Base-by-base conservation (phyloP, 2,797 vertebrate species). In the Neostethus bicornis region DNA sequence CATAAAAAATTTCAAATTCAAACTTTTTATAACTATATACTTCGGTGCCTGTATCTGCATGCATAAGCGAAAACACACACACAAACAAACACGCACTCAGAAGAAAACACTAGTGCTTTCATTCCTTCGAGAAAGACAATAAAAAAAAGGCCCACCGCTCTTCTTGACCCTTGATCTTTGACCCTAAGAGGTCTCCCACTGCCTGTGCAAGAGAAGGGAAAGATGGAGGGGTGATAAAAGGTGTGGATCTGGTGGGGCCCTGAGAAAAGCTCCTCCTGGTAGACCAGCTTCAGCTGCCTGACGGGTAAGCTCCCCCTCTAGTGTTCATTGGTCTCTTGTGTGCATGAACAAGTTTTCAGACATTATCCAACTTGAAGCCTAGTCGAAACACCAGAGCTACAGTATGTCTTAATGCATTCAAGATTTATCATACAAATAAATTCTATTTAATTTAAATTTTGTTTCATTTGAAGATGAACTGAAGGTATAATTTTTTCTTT, bases 251-350 rank as follows among this genome's bases (percentile, higher is more conserved):
- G 87, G 80, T 77, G 84, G 89, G 89, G 89, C 77, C 80, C 79
- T 88, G 79, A 83, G 69, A 87, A 78, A 61, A 87, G 85, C 89
- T 90, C 78, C 85, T 82, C 88, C 79, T 91, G 81, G 86, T 85
- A 83, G 77, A 86, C 83, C 86, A 77, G 78, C 82, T 83, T 55
- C 66, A 80, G 87, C 85, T 91, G 78, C 90, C 85, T 87, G 91
- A 92, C 80, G 94, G 94, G 68, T 95, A 96, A 99, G 94, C 92
- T 94, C 95, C 95, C 96, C 96, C 95, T 96, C 96, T 98, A 99
- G 96, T 94, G 96, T 98, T 96, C 94, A 90, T 70, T 89, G 86
- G 81, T 86, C 90, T 91, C 58, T 69, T 61, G 43, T 47, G 31
- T 74, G 66, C 67, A 42, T 65, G 39, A 25, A 53, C 37, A 59